Conservation (phyloP, 2,888 invertebrate species). For the Buathra laborator region DNA sequence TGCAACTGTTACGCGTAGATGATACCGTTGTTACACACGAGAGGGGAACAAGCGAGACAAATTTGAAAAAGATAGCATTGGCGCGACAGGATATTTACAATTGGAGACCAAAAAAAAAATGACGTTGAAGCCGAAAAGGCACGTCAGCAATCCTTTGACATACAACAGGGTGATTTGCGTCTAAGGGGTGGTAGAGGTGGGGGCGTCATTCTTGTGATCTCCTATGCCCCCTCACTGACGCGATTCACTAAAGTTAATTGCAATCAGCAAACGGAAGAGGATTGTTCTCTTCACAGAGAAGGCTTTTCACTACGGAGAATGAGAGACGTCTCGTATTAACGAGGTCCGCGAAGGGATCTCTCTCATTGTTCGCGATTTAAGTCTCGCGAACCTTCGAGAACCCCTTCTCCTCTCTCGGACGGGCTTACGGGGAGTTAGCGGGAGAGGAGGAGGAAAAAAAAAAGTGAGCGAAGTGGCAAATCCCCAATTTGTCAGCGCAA, state of each 20-base stretch:
- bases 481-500: conserved; percentile 73
- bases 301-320: conserved; percentile 16
- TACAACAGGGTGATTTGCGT: conserved; percentile 30
- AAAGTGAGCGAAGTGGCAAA: conserved; percentile 66
- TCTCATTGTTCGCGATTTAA: conserved; percentile 39
- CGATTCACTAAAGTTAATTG: conserved; percentile 35
- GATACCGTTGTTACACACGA: conserved; percentile 25
- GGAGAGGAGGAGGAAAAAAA: conserved; percentile 11
- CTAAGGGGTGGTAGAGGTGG: background rate
- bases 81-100: conserved; percentile 67
- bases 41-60: conserved; percentile 51
- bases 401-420: background rate
- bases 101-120: conserved; percentile 12
- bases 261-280: conserved; percentile 19
- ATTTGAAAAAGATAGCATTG: conserved; percentile 66
- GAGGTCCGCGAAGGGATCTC: conserved; percentile 12
- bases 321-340: conserved; percentile 34
- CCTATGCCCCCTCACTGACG: conserved; percentile 2
- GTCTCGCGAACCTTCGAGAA: background rate
- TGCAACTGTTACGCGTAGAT: conserved; percentile 4
- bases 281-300: background rate
- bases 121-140: conserved; percentile 2
- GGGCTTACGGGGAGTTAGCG: conserved; percentile 23
- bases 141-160: conserved; percentile 37
- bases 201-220: background rate